phyloP scores from a whole-genome alignment of 1,140 invertebrate species.

The Bombus haemorrhoidalis region DNA sequence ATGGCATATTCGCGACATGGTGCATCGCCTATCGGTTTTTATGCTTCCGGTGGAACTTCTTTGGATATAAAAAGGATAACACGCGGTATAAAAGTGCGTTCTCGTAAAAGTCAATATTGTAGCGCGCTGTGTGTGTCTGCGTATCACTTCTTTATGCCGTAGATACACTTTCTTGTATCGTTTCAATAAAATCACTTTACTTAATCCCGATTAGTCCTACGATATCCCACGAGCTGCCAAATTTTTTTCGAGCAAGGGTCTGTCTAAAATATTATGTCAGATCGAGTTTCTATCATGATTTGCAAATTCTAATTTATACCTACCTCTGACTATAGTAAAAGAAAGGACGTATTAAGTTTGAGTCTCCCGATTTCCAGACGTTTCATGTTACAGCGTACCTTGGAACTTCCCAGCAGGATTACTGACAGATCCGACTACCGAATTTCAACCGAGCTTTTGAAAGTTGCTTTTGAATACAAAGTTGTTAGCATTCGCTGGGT shows the following conservation, averaged over 20 bases:
- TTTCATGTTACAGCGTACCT: background rate
- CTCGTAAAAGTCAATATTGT: conserved; percentile 39
- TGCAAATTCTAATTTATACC: background rate
- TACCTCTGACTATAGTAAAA: background rate
- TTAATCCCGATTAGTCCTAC: background rate
- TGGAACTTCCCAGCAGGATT: background rate
- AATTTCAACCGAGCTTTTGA: background rate
- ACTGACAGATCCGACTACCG: background rate
- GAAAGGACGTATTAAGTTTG: background rate
- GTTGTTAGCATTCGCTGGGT: background rate
- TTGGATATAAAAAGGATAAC: conserved; percentile 9
- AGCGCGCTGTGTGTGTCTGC: background rate
- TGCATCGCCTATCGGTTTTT: conserved; percentile 24
- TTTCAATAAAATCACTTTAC: conserved; percentile 19
- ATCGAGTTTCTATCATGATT: background rate
- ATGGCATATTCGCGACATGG: background rate
- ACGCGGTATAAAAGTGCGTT: conserved; percentile 6
- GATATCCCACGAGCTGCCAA: background rate
- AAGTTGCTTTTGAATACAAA: background rate
- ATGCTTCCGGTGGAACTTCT: conserved; percentile 14
- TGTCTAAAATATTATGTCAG: background rate
- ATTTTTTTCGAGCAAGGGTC: background rate
- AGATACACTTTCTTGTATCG: background rate
- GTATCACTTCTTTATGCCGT: conserved; percentile 7
- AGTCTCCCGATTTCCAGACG: background rate